Evolutionary conservation across 2,888 invertebrate species (phyloP).

Genomic region (Drymonia ruficornis): DNA sequence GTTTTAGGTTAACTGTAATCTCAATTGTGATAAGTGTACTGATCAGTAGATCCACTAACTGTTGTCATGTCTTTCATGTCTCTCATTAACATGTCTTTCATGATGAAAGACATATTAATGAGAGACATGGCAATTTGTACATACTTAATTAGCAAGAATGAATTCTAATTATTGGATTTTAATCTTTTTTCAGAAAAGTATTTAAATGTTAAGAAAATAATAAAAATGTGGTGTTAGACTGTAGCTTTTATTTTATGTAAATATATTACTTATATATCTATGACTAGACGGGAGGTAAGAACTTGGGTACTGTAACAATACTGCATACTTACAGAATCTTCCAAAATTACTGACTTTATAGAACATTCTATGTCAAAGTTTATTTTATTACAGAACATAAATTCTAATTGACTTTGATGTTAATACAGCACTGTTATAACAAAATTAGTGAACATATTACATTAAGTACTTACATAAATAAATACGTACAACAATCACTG

Average conservation of each 20-base stretch:
- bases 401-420: no score
- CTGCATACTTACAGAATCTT: neutral
- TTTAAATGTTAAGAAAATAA: slow-evolving; percentile 11
- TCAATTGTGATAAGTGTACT: neutral
- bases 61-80: no score
- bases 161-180: no score
- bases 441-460: no score
- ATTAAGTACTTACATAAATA: no score
- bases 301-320: neutral
- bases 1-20: neutral
- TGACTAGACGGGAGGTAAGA: slow-evolving; percentile 29
- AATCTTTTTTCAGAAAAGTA: no score
- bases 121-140: neutral
- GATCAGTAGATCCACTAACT: no score
- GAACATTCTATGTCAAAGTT: no score
- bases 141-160: no score
- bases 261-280: slow-evolving; percentile 5
- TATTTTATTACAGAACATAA: no score
- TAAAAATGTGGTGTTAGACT: slow-evolving; percentile 12
- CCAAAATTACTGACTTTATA: neutral
- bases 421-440: no score
- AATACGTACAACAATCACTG: no score
- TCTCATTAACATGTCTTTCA: neutral
- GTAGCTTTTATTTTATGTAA: slow-evolving; percentile 18
- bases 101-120: neutral